Base-by-base conservation (phyloP, 2,113 vertebrate genomes). In the Chaetodon auriga region DNA sequence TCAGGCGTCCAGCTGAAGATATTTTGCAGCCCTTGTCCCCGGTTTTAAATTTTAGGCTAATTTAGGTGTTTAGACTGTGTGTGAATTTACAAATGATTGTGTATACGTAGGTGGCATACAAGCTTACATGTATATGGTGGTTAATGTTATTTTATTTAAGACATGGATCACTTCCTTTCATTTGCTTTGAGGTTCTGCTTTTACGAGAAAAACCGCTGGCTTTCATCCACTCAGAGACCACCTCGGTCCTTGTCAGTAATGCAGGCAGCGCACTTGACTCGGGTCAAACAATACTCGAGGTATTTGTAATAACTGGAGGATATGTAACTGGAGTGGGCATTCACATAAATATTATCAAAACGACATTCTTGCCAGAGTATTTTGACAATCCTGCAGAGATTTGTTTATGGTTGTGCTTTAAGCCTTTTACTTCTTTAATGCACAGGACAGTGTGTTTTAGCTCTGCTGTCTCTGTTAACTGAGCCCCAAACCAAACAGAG, bases 271-370 rank as follows among this genome's bases (percentile, higher is more conserved):
- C 36, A 19, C 45, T 13, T 60, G 35, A n/a, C 21, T 9, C 2
- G 4, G 25, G 53, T 79, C 74, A 64, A 45, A 57, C 43, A 45
- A 3, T 18, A 25, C 48, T 51, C 30, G 12, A 45, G 25, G 21
- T 45, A 7, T 48, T 35, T 53, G 53, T 45, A 48, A 23, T 61
- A 25, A 35, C 18, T 30, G 58, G 9, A 30, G 51, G n/a, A 68
- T 19, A 9, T 54, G 57, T 6, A 49, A 69, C 48, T 8, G 36
- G 55, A 61, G 53, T 15, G 6, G 45, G 53, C 21, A 3, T 64
- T 54, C 2, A 46, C 41, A 38, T 63, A 53, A 18, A 65, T 79
- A 41, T 57, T 78, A 45, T 74, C 10, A 38, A n/a, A 13, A 25
- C 8, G 46, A 18, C 43, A 48, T 62, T n/a, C 25, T 16, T 46